Evolutionary conservation across 2,113 vertebrate genomes (phyloP).

Genomic region (Cyprinodon tularosa): DNA sequence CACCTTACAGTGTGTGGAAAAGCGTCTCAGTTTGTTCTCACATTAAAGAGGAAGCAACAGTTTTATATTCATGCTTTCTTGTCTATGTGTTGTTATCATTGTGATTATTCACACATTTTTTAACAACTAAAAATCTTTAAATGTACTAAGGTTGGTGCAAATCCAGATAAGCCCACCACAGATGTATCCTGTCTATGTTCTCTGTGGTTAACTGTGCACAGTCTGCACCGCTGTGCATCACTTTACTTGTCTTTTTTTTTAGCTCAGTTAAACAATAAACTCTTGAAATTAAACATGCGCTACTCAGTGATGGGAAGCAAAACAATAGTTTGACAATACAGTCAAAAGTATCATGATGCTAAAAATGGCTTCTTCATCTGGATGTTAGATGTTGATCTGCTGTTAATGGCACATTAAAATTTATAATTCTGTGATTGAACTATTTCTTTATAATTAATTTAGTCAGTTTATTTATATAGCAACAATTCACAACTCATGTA

Average conservation of each 20-base stretch:
- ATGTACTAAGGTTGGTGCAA: background rate
- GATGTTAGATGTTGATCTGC: background rate
- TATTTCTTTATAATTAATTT: too few species aligned
- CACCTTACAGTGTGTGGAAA: background rate
- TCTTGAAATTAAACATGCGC: too few species aligned
- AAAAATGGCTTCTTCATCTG: background rate
- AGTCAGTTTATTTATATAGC: too few species aligned
- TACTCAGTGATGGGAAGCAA: background rate
- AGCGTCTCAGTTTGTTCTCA: too few species aligned
- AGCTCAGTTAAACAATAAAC: background rate
- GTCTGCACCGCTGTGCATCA: background rate
- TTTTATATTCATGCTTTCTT: background rate
- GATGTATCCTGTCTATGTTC: constrained; percentile 7
- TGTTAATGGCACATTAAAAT: too few species aligned
- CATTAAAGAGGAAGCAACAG: background rate
- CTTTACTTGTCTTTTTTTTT: background rate
- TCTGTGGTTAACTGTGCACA: constrained; percentile 9
- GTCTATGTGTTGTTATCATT: too few species aligned
- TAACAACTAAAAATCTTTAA: background rate
- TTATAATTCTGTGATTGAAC: too few species aligned
- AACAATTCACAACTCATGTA: too few species aligned
- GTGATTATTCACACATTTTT: too few species aligned
- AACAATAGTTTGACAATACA: background rate
- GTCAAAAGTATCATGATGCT: background rate
- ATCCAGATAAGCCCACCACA: background rate